phyloP scores from a whole-genome alignment of 2,797 vertebrate species.

The Melopsittacus undulatus region DNA sequence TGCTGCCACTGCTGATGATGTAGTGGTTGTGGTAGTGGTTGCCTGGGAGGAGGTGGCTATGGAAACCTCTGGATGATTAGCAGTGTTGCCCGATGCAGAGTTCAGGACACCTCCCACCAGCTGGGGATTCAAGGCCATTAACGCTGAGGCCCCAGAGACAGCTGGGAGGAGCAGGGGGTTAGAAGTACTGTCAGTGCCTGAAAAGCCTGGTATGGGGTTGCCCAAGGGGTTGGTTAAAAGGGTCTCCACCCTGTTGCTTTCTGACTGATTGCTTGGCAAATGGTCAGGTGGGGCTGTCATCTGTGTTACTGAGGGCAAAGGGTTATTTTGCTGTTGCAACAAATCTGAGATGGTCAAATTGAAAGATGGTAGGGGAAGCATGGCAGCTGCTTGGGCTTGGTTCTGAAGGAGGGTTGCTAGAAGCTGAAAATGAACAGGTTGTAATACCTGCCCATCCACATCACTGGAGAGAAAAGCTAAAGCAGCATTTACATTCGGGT shows the following conservation, averaged over 20 bases:
- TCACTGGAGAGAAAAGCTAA: slow-evolving; percentile 81
- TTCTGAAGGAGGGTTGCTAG: slow-evolving; percentile 82
- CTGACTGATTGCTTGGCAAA: slow-evolving; percentile 77
- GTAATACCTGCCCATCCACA: slow-evolving; percentile 80
- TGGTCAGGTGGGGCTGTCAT: slow-evolving; percentile 75
- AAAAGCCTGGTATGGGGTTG: slow-evolving; percentile 71
- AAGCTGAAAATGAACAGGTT: slow-evolving; percentile 82
- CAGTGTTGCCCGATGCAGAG: slow-evolving; percentile 82
- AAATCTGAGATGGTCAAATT: slow-evolving; percentile 80
- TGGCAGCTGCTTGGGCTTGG: slow-evolving; percentile 80
- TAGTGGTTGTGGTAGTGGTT: slow-evolving; percentile 85
- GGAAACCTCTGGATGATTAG: slow-evolving; percentile 91
- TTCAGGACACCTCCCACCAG: slow-evolving; percentile 85
- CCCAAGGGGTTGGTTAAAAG: slow-evolving; percentile 78
- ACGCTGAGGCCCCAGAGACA: slow-evolving; percentile 78
- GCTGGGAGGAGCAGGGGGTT: slow-evolving; percentile 79
- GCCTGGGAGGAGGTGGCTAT: slow-evolving; percentile 90
- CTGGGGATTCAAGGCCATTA: slow-evolving; percentile 84
- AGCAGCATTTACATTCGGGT: slow-evolving; percentile 81
- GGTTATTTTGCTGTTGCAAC: slow-evolving; percentile 76
- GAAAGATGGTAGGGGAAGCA: slow-evolving; percentile 81
- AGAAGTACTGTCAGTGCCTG: slow-evolving; percentile 78
- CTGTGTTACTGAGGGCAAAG: slow-evolving; percentile 75
- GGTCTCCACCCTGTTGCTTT: slow-evolving; percentile 75
- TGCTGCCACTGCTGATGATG: slow-evolving; percentile 89